Base-by-base conservation (phyloP, 2,113 vertebrate genomes). In the Procavia capensis region DNA sequence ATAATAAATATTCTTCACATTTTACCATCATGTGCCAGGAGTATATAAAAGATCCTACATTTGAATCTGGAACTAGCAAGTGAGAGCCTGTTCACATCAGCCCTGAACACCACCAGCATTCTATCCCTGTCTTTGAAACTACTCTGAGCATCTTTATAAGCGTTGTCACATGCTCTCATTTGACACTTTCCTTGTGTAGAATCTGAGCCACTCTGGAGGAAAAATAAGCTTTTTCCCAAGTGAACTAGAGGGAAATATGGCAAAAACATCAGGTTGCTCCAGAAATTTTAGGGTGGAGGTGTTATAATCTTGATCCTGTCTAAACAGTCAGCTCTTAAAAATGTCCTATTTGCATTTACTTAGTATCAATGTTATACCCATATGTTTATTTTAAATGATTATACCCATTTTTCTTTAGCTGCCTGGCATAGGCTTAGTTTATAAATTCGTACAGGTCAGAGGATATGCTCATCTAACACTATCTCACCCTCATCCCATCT, bases 301-400 rank as follows among this genome's bases (percentile, higher is more conserved):
- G 66, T 47, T 78, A 45, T 86, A 89, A 61, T 54, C 45, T 31
- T 91, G 36, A 72, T 75, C 31, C 11, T 57, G 2, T 50, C 47
- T 94, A 84, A 87, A 70, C 24, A 79, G 29, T 16, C 57, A 89
- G 57, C 3, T 31, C 31, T 22, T 93, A 45, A 85, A 85, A 88
- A 83, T 88, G 31, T 61, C 25, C 39, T 79, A n/a, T 92, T 85
- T 87, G 31, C 31, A 75, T 88, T 85, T 94, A 82, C n/a, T 41
- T 36, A 64, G 1, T 63, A 87, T 92, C 54, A 54, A 83, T 43
- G 76, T 68, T 94, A 88, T 78, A 90, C n/a, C 78, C 39, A 70
- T 63, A 31, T 34, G 64, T 88, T 89, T 87, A 45, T 92, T 81
- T 78, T 80, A 85, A 96, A 82, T 88, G 36, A 82, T 64, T 34